These are phyloP conservation scores for Coelopa frigida DNA, from an alignment of 1,140 invertebrate genomes.

Conservation along the genomic window DNA sequence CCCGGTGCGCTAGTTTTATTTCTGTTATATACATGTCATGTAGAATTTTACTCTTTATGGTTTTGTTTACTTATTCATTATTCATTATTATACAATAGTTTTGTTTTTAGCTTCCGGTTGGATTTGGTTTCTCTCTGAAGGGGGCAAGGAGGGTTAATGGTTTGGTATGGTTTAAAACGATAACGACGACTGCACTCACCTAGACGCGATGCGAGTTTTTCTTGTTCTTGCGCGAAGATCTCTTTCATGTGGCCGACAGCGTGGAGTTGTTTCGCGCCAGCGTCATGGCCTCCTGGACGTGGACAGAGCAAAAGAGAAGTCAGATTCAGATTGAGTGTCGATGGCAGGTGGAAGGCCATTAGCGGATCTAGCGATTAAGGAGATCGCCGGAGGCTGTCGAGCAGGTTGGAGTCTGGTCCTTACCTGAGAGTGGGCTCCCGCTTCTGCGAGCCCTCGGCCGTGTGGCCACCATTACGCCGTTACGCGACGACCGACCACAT, in stretches of 20 bases:
- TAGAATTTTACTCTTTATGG: no score
- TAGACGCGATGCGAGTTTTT: conserved; percentile 45
- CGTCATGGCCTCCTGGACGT: conserved; percentile 43
- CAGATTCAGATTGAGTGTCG: neutral
- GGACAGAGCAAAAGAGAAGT: conserved; percentile 7
- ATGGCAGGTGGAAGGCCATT: no score
- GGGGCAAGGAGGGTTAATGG: no score
- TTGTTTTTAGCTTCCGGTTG: neutral
- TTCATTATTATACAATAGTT: neutral
- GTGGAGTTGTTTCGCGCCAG: conserved; percentile 45
- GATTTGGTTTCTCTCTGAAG: neutral
- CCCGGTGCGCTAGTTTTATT: no score
- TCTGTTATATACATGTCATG: no score
- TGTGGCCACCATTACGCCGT: conserved; percentile 31
- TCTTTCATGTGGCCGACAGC: conserved; percentile 44
- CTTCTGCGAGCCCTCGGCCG: conserved; percentile 38
- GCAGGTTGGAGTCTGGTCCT: conserved; percentile 2
- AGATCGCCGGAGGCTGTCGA: no score
- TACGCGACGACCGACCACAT: no score
- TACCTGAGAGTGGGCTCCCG: conserved; percentile 39
- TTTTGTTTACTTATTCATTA: neutral
- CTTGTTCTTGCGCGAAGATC: conserved; percentile 45
- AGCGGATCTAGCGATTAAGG: no score
- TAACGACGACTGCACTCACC: conserved; percentile 24
- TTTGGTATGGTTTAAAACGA: no score